Base-by-base conservation (phyloP, 1,140 invertebrate species). In the Delia radicum region DNA sequence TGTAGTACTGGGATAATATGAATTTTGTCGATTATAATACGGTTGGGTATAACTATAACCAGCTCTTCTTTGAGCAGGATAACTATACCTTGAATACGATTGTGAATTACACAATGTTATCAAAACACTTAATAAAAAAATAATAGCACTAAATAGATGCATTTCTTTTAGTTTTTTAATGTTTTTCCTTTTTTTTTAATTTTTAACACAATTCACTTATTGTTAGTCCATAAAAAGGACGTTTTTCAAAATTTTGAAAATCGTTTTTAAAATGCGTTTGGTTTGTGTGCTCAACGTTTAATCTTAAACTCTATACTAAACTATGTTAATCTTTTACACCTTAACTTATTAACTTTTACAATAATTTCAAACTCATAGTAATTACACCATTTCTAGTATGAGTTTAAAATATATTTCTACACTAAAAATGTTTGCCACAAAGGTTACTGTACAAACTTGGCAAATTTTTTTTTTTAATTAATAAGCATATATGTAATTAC, bases 11-110 rank as follows among this genome's bases (percentile, higher is more conserved):
- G 24, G 48, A 21, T 55, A 55, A 55, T 55, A 21, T 6, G n/a
- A 2, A 8, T 55, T 55, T 18, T n/a, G n/a, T 55, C 15, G 65
- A 33, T 33, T 69, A 33, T 69, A 69, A 33, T 18, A 37, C 12
- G 65, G 65, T 24, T 55, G 48, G 5, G n/a, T 69, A 33, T 69
- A 69, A 69, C 65, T 69, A 31, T 69, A 69, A 24, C 65, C 29
- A 8, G 65, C 29, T 24, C 65, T 21, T 24, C 65, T 33, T 33
- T 33, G 65, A 24, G 29, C 65, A 21, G 65, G 65, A 69, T 69
- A 69, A 18, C 65, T 69, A 21, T 37, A 69, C 1, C 15, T 69
- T n/a, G n/a, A n/a, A n/a, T n/a, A n/a, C n/a, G n/a, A n/a, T 33
- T 69, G 65, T 33, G 65, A 12, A 33, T 69, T n/a, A 69, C 65